These are phyloP conservation scores for Pseudolycoriella hygida DNA, from an alignment of 2,888 invertebrate species.

Conservation along the genomic window DNA sequence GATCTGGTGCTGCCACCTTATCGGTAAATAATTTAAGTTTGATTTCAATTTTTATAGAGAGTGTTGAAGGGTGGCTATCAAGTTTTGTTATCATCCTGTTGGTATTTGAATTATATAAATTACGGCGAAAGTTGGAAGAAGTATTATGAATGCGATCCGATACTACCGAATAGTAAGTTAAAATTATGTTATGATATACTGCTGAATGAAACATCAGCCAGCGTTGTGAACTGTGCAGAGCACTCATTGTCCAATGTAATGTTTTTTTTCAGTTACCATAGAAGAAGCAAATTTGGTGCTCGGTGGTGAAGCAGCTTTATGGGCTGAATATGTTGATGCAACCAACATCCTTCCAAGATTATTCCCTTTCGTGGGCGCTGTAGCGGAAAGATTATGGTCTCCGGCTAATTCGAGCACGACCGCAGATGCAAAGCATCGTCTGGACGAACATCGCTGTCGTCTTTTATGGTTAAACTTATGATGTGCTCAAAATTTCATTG, in stretches of 20 bases:
- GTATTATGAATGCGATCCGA: not conserved
- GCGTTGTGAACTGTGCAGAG: too few relatives aligned
- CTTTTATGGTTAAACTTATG: not conserved
- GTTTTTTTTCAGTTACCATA: too few relatives aligned
- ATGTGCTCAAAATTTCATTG: too few relatives aligned
- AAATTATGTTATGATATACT: too few relatives aligned
- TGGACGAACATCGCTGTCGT: constrained; percentile 1
- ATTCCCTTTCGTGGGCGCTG: constrained; percentile 56
- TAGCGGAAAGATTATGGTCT: constrained; percentile 47
- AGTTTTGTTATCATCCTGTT: not conserved
- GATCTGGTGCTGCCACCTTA: too few relatives aligned
- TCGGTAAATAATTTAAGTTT: too few relatives aligned
- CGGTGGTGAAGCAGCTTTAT: constrained; percentile 66
- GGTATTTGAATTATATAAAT: not conserved
- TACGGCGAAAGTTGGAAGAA: not conserved
- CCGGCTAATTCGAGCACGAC: not conserved
- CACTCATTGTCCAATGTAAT: too few relatives aligned
- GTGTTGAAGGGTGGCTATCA: not conserved
- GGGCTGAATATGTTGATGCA: constrained; percentile 54
- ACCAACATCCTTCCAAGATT: constrained; percentile 27
- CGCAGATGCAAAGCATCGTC: not conserved
- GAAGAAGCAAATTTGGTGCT: constrained; percentile 30
- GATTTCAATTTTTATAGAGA: too few relatives aligned
- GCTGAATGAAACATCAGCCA: too few relatives aligned
- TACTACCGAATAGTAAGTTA: too few relatives aligned